phyloP scores from a whole-genome alignment of 2,113 vertebrate species.

The Macquaria australasica region DNA sequence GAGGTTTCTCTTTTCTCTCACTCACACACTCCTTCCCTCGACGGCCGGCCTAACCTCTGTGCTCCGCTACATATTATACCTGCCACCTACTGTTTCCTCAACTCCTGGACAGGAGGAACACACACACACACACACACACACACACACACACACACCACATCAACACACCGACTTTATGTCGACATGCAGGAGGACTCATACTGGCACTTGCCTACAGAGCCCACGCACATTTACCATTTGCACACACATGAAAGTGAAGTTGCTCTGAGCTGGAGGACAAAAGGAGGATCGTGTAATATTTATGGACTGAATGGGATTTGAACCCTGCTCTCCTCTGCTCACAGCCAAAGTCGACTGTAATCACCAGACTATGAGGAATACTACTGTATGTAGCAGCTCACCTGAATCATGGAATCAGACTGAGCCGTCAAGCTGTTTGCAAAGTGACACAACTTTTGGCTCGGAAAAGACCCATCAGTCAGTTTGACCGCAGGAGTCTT shows the following conservation, averaged over 20 bases:
- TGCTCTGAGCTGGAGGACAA: conserved; percentile 10
- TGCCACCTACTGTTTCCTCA: conserved; percentile 73
- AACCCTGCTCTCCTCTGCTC: neutral
- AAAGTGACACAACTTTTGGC: conserved; percentile 37
- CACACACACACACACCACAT: conserved; percentile 10
- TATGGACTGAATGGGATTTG: conserved; percentile 44
- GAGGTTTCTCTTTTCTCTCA: conserved; percentile 71
- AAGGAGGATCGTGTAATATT: conserved; percentile 40
- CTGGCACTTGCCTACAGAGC: neutral
- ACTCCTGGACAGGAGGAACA: conserved; percentile 34
- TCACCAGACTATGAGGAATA: neutral
- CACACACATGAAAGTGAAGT: neutral
- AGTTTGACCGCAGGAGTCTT: neutral
- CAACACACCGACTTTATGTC: neutral
- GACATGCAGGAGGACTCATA: conserved; percentile 5
- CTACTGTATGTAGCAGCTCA: neutral
- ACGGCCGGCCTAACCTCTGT: conserved; percentile 47
- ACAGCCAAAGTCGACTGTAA: conserved; percentile 18
- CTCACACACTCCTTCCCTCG: conserved; percentile 50
- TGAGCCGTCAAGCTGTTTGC: conserved; percentile 7
- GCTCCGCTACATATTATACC: conserved; percentile 63
- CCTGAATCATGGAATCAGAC: neutral
- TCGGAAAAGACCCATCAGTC: neutral
- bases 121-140: conserved; percentile 47
- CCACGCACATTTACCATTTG: neutral